Evolutionary conservation across 2,113 vertebrate species (phyloP).

Genomic region (Calypte anna): DNA sequence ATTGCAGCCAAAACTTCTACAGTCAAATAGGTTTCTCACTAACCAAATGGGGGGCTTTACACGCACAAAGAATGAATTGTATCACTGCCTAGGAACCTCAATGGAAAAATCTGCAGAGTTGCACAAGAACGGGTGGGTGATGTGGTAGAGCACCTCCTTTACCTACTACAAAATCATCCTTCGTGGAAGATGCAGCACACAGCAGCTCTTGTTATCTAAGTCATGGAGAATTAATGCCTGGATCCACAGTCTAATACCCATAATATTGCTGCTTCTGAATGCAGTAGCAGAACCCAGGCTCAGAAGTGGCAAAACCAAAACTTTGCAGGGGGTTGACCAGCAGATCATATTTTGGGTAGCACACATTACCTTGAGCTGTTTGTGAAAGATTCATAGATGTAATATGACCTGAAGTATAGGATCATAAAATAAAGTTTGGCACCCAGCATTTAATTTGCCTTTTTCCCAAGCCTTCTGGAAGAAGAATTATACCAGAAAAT

Average conservation of each 20-base stretch:
- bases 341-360: not conserved
- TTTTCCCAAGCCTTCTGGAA: not conserved
- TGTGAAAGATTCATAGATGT: not conserved
- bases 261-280: not conserved
- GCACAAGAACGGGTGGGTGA: not conserved
- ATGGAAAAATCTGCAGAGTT: not conserved
- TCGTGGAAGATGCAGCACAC: not conserved
- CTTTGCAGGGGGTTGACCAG: not conserved
- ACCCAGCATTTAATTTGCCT: not conserved
- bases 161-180: not conserved
- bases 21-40: not conserved
- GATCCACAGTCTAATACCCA: not conserved
- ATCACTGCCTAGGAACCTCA: not conserved
- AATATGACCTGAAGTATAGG: not conserved
- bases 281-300: not conserved
- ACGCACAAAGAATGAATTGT: not conserved
- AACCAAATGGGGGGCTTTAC: not conserved
- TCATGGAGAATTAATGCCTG: not conserved
- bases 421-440: not conserved
- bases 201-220: not conserved
- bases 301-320: not conserved
- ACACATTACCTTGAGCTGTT: not conserved
- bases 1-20: not conserved
- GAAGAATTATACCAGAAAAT: slow-evolving; percentile 25
- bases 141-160: not conserved